These are phyloP conservation scores for Etheostoma perlongum DNA, from an alignment of 2,797 vertebrate genomes.

Conservation along the genomic window DNA sequence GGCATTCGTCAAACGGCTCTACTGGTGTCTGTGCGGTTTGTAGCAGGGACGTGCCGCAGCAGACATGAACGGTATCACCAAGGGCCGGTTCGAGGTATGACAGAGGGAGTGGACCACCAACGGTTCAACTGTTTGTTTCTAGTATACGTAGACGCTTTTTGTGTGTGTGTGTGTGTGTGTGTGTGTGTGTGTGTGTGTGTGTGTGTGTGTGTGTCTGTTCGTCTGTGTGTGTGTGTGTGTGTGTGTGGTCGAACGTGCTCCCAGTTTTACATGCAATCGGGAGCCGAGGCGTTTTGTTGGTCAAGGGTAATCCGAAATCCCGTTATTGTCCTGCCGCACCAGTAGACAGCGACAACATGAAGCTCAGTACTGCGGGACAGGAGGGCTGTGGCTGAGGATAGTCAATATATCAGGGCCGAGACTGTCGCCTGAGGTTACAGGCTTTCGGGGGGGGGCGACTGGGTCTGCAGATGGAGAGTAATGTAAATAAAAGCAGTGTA, in stretches of 20 bases:
- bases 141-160: constrained; percentile 43
- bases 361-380: constrained; percentile 76
- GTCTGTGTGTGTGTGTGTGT: constrained; percentile 47
- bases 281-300: constrained; percentile 75
- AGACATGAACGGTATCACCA: constrained; percentile 90
- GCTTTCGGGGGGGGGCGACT: constrained; percentile 32
- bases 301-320: constrained; percentile 84
- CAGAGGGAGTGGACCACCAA: constrained; percentile 61
- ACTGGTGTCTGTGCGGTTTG: constrained; percentile 65
- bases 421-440: constrained; percentile 67
- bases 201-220: constrained; percentile 27
- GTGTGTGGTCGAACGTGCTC: constrained; percentile 55
- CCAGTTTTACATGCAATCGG: constrained; percentile 72
- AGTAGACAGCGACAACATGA: constrained; percentile 78
- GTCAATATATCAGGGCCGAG: constrained; percentile 65
- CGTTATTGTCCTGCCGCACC: constrained; percentile 78
- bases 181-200: constrained; percentile 55
- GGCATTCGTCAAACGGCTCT: constrained; percentile 64
- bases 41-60: constrained; percentile 74
- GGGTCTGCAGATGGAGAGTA: constrained; percentile 48
- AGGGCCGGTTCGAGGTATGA: constrained; percentile 89
- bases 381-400: constrained; percentile 75
- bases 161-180: constrained; percentile 62
- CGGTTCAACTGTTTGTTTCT: constrained; percentile 61
- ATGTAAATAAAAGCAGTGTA: constrained; percentile 29